phyloP scores from a whole-genome alignment of 2,888 invertebrate genomes.

The Auanema sp. region DNA sequence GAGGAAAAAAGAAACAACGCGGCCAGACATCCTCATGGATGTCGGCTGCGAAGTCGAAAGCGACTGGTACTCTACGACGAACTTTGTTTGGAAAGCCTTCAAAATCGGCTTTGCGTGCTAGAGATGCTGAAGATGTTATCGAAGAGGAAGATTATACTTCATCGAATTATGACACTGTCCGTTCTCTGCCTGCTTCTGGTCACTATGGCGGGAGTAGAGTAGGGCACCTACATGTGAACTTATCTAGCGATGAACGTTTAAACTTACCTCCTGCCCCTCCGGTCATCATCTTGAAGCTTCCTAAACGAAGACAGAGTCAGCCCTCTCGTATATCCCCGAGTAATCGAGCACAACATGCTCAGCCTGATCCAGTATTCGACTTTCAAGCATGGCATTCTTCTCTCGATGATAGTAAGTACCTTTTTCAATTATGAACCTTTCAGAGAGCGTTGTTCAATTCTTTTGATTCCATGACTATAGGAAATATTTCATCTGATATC shows the following conservation, averaged over 20 bases:
- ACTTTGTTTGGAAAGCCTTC: constrained; percentile 40
- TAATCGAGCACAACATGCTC: constrained; percentile 19
- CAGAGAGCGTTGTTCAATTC: constrained; percentile 48
- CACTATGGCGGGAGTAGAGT: constrained; percentile 48
- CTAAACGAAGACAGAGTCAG: constrained; percentile 17
- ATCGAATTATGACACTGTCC: constrained; percentile 48
- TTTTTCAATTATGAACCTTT: constrained; percentile 19
- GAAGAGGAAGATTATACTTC: constrained; percentile 38
- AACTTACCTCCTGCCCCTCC: constrained; percentile 16
- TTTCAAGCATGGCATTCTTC: constrained; percentile 60
- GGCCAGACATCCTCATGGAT: constrained; percentile 20
- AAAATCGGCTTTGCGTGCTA: constrained; percentile 26
- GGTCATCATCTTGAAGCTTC: constrained; percentile 38
- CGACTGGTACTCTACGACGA: constrained; percentile 36
- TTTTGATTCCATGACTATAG: constrained; percentile 48
- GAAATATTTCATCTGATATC: constrained; percentile 47
- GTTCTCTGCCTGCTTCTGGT: constrained; percentile 45
- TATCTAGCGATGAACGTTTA: neutral
- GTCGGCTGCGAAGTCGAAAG: constrained; percentile 36
- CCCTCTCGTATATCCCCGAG: constrained; percentile 26
- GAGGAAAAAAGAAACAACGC: constrained; percentile 21
- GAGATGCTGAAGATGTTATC: constrained; percentile 42
- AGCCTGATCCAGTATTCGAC: constrained; percentile 56
- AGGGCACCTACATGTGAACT: constrained; percentile 23
- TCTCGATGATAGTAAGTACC: constrained; percentile 42